Percentiles rank a stretch among this genome's conserved stretches.
Evolutionary conservation across 2,888 invertebrate genomes (phyloP).

Genomic region (Dicranocentrus wangi): DNA sequence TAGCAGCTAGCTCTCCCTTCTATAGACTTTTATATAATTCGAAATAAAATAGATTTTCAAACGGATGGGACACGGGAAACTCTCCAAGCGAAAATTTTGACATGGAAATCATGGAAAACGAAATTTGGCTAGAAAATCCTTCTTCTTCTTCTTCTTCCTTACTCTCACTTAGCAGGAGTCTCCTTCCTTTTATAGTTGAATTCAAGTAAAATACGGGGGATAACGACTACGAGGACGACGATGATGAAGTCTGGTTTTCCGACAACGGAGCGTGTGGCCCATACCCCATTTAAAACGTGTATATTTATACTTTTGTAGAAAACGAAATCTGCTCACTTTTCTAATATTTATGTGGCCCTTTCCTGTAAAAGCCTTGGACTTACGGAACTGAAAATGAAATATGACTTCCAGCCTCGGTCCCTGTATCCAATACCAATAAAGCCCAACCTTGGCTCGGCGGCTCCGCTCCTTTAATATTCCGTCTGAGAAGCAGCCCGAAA

Average conservation of each 20-base stretch:
- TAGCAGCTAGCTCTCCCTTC: conserved; percentile 24
- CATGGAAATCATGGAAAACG: conserved; percentile 61
- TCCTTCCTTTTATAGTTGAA: conserved; percentile 15
- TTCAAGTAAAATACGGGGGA: background rate
- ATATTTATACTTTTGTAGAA: no score
- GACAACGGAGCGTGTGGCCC: conserved; percentile 22
- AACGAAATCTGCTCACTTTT: background rate
- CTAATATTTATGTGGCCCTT: background rate
- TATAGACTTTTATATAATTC: conserved; percentile 34
- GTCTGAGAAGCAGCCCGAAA: background rate
- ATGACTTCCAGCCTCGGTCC: conserved; percentile 41
- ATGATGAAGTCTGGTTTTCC: conserved; percentile 25
- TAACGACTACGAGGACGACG: conserved; percentile 3
- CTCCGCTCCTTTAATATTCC: conserved; percentile 32
- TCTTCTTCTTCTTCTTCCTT: conserved; percentile 44
- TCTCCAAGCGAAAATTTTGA: conserved; percentile 64
- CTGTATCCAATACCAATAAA: conserved; percentile 43
- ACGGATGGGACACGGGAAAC: conserved; percentile 44
- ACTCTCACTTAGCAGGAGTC: conserved; percentile 4
- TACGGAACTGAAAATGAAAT: conserved; percentile 54
- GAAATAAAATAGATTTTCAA: conserved; percentile 53
- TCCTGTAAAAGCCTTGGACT: conserved; percentile 25
- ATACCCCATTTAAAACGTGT: background rate
- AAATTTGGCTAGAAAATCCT: conserved; percentile 59
- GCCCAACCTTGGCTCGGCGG: conserved; percentile 37